Percentiles rank a stretch among this genome's conserved stretches.
phyloP scores from a whole-genome alignment of 1,140 invertebrate genomes.

The Bombus pascuorum region DNA sequence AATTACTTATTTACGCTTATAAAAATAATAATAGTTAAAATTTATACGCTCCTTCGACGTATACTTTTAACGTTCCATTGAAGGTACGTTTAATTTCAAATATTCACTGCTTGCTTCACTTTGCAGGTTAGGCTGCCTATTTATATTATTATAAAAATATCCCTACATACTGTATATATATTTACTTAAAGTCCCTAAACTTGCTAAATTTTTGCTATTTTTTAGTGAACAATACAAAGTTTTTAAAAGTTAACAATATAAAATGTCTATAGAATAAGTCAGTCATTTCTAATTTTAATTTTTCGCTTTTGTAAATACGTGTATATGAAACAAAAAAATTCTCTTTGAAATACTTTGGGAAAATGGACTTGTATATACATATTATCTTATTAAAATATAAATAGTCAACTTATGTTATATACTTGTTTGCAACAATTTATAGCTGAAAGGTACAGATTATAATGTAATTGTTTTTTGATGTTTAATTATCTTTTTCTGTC shows the following conservation, averaged over 20 bases:
- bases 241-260: neutral
- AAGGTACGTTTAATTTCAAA: constrained; percentile 64
- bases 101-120: constrained; percentile 24
- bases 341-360: neutral
- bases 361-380: neutral
- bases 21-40: neutral
- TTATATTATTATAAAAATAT: constrained; percentile 3
- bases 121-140: neutral
- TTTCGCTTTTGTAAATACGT: neutral
- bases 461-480: neutral
- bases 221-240: neutral
- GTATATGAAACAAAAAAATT: neutral
- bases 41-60: neutral
- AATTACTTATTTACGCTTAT: neutral
- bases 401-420: neutral
- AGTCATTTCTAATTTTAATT: neutral
- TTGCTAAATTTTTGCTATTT: neutral
- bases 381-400: neutral
- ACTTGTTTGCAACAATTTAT: constrained; percentile 8
- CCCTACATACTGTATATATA: neutral
- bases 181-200: neutral
- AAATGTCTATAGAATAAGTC: neutral
- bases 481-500: neutral
- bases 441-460: neutral
- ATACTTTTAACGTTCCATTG: constrained; percentile 3